Percentiles rank a stretch among this genome's conserved stretches.
Conservation (phyloP, 2,797 vertebrate genomes). For the Nyctibius grandis region DNA sequence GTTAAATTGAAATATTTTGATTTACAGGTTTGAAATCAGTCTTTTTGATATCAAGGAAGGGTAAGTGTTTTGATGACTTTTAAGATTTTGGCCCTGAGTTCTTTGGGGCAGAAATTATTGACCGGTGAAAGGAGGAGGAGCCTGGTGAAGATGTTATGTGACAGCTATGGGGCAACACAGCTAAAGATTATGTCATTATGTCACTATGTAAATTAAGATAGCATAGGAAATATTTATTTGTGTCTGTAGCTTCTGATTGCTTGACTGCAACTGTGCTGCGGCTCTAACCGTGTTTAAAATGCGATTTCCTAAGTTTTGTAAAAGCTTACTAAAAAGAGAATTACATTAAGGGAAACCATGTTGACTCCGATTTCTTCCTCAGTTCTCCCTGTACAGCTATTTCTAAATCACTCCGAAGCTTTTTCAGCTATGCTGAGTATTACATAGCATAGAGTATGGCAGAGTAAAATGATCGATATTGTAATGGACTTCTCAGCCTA, state of each 20-base stretch:
- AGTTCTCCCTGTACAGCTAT: background rate
- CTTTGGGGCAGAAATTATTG: background rate
- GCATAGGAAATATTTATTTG: constrained; percentile 15
- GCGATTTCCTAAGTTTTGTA: constrained; percentile 10
- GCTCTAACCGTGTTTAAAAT: background rate
- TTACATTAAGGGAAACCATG: constrained; percentile 14
- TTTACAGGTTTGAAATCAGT: background rate
- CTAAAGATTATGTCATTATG: background rate
- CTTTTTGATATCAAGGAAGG: background rate
- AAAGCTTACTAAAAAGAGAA: constrained; percentile 14
- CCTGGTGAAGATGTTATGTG: rapidly evolving
- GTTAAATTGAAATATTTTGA: background rate
- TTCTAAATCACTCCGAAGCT: constrained; percentile 25
- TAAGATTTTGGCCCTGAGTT: background rate
- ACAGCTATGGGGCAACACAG: background rate
- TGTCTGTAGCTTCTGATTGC: background rate
- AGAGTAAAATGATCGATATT: constrained; percentile 27
- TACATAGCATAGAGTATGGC: background rate
- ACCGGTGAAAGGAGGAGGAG: background rate
- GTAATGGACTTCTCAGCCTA: constrained; percentile 39
- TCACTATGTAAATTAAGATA: background rate
- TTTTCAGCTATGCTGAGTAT: background rate
- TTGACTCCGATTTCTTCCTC: background rate
- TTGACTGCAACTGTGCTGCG: background rate
- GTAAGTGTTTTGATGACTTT: background rate